A percentile compares a stretch with the other conserved stretches of the same genome.
These are phyloP conservation scores for Clavelina lepadiformis DNA, from an alignment of 23 tunicate species.

Conservation along the genomic window DNA sequence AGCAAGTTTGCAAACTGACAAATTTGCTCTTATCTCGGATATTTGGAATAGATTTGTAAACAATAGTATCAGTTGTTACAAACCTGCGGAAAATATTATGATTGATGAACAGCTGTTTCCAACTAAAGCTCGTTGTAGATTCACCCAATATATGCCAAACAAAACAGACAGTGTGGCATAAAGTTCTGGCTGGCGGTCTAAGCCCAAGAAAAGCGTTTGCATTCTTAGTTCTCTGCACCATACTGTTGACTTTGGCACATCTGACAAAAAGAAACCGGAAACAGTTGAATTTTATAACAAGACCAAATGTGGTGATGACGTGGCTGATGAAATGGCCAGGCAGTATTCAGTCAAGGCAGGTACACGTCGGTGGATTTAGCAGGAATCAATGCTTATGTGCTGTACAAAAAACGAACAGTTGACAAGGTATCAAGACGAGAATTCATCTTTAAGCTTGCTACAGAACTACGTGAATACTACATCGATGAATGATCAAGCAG, in stretches of 20 bases:
- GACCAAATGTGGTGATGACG: conserved; percentile 20
- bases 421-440: too few relatives aligned
- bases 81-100: conserved; percentile 6
- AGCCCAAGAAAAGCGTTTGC: conserved; percentile 12
- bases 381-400: too few relatives aligned
- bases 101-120: conserved; percentile 14
- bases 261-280: too few relatives aligned
- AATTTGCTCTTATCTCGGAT: conserved; percentile 16
- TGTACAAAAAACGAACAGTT: too few relatives aligned
- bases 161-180: conserved; percentile 8
- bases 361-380: conserved; percentile 11
- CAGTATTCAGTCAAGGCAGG: conserved; percentile 9
- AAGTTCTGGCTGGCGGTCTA: conserved; percentile 12
- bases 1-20: conserved; percentile 17
- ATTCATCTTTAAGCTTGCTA: too few relatives aligned
- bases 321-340: conserved; percentile 15
- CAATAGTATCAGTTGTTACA: conserved; percentile 13
- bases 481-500: conserved; percentile 7
- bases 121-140: conserved; percentile 9
- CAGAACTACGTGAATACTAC: too few relatives aligned
- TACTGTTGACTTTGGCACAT: conserved; percentile 5
- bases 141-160: conserved; percentile 19
- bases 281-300: too few relatives aligned
- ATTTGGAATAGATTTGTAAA: conserved; percentile 15
- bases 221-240: conserved; percentile 18